These are phyloP conservation scores for Penaeus chinensis DNA, from an alignment of 1,140 invertebrate species.

Conservation along the genomic window DNA sequence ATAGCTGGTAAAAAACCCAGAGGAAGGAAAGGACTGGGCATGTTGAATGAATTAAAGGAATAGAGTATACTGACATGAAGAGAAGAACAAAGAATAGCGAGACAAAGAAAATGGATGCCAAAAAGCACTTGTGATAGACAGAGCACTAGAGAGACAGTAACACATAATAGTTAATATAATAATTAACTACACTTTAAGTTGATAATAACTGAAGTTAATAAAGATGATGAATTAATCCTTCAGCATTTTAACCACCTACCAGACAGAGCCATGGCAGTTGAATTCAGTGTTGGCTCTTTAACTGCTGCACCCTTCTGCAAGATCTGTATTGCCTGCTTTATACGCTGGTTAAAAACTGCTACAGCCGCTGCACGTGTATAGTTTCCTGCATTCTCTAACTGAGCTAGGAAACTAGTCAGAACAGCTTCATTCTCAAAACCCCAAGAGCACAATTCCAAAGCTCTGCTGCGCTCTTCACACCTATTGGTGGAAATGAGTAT, in stretches of 20 bases:
- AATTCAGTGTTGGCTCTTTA: slow-evolving; percentile 65
- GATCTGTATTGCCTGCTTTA: slow-evolving; percentile 86
- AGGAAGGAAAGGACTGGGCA: too few species aligned
- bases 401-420: slow-evolving; percentile 65
- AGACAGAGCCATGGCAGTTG: slow-evolving; percentile 89
- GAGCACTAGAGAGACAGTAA: too few species aligned
- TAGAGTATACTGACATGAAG: too few species aligned
- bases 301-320: slow-evolving; percentile 72
- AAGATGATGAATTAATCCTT: not conserved
- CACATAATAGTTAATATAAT: too few species aligned
- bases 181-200: too few species aligned
- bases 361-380: slow-evolving; percentile 89
- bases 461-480: slow-evolving; percentile 81
- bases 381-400: slow-evolving; percentile 67
- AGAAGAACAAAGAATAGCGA: too few species aligned
- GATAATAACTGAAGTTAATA: too few species aligned
- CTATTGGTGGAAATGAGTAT: slow-evolving; percentile 67
- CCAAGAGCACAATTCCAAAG: slow-evolving; percentile 89
- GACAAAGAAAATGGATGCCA: too few species aligned
- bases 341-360: slow-evolving; percentile 88
- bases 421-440: slow-evolving; percentile 72
- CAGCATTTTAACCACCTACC: slow-evolving; percentile 64
- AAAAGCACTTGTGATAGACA: too few species aligned
- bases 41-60: too few species aligned
- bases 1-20: too few species aligned